Percentiles rank a stretch among this genome's conserved stretches.
These are phyloP conservation scores for Mesochorus sp. DNA, from an alignment of 2,888 invertebrate genomes.

Conservation along the genomic window DNA sequence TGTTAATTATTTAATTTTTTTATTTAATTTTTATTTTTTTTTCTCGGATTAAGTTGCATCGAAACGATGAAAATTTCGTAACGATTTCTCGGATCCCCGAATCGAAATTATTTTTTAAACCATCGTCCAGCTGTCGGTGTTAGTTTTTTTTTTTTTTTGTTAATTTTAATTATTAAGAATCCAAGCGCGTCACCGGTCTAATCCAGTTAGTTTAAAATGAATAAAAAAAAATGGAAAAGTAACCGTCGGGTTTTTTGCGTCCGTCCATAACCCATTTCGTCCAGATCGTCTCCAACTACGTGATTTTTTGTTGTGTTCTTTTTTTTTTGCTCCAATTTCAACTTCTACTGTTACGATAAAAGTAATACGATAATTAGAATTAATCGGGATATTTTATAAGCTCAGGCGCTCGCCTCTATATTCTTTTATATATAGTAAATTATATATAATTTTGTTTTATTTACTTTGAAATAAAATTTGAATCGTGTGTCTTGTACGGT, in stretches of 20 bases:
- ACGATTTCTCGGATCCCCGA: neutral
- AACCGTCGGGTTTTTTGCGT: conserved; percentile 19
- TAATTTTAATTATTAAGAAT: conserved; percentile 19
- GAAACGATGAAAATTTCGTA: neutral
- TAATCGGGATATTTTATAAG: conserved; percentile 4
- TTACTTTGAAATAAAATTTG: conserved; percentile 17
- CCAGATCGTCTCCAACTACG: conserved; percentile 17
- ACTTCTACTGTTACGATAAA: conserved; percentile 19
- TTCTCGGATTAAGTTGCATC: neutral
- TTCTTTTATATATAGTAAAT: conserved; percentile 17
- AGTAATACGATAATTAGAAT: conserved; percentile 1
- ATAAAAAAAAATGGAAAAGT: neutral
- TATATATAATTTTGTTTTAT: neutral
- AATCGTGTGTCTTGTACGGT: conserved; percentile 69
- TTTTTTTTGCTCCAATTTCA: neutral
- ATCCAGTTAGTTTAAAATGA: conserved; percentile 38
- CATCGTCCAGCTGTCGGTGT: conserved; percentile 55
- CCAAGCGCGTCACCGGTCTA: conserved; percentile 47
- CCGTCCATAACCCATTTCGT: conserved; percentile 36
- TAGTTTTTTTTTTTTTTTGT: conserved; percentile 51
- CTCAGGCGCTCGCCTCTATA: conserved; percentile 52
- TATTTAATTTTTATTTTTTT: no score
- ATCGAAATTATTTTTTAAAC: neutral
- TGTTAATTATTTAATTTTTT: no score
- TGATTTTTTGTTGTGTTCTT: conserved; percentile 1